Percentiles rank a stretch among this genome's conserved stretches.
Conservation (phyloP, 2,113 vertebrate genomes). For the Chloroceryle aenea region DNA sequence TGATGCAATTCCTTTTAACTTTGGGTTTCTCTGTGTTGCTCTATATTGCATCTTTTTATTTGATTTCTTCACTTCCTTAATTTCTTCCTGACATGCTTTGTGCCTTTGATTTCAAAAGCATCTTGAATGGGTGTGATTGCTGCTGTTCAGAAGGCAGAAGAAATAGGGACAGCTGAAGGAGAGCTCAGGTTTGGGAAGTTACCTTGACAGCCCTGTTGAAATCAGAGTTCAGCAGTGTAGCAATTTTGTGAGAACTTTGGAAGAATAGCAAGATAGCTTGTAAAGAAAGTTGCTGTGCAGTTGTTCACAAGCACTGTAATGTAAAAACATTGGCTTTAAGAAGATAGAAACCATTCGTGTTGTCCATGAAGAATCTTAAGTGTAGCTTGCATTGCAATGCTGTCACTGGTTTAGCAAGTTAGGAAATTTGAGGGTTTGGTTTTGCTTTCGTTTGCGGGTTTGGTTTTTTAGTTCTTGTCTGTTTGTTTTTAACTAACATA, state of each 20-base stretch:
- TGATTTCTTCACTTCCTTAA: not conserved
- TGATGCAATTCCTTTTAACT: not conserved
- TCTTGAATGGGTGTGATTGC: not conserved
- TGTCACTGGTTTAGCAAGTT: not conserved
- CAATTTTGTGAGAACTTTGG: not conserved
- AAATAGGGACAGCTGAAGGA: not conserved
- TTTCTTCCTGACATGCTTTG: fast-evolving
- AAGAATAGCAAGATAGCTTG: not conserved
- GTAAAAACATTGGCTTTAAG: not conserved
- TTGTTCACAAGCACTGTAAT: not conserved
- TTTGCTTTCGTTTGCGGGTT: no score
- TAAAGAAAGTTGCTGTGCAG: not conserved
- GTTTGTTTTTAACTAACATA: not conserved
- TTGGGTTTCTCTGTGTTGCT: not conserved
- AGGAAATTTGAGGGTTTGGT: no score
- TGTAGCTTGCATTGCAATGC: not conserved
- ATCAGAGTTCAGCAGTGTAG: fast-evolving
- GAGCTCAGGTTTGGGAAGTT: not conserved
- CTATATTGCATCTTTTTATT: fast-evolving
- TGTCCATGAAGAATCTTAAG: not conserved
- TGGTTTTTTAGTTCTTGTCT: no score
- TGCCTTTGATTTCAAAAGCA: not conserved
- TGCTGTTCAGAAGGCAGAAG: not conserved
- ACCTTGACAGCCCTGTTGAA: no score
- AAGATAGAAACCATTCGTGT: not conserved